These are phyloP conservation scores for Drosophila albomicans DNA, from an alignment of 1,140 invertebrate genomes.

Conservation along the genomic window DNA sequence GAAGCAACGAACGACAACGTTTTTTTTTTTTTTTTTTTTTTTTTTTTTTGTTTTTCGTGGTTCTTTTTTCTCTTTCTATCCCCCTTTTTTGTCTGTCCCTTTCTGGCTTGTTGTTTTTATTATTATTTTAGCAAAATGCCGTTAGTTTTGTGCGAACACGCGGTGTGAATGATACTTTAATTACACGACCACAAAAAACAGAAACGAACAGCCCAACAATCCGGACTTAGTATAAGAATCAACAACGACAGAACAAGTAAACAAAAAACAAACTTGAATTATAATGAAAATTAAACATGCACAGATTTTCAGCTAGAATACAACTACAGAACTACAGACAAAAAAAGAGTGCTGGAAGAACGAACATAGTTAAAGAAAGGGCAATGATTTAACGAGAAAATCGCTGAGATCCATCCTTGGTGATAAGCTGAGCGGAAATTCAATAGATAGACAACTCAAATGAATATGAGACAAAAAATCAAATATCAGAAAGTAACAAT, in stretches of 20 bases:
- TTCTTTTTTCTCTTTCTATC: slow-evolving; percentile 27
- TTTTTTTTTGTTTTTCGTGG: slow-evolving; percentile 38
- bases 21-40: slow-evolving; percentile 41
- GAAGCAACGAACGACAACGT: slow-evolving; percentile 69
- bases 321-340: neutral
- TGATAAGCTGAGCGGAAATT: slow-evolving; percentile 29
- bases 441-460: neutral
- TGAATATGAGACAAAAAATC: neutral
- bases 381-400: neutral
- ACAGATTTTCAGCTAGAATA: slow-evolving; percentile 25
- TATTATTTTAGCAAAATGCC: slow-evolving; percentile 79
- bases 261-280: slow-evolving; percentile 22
- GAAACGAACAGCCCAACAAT: slow-evolving; percentile 12
- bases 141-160: slow-evolving; percentile 78
- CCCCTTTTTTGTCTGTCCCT: neutral
- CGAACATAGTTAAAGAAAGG: neutral
- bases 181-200: slow-evolving; percentile 47
- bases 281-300: slow-evolving; percentile 51
- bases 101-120: slow-evolving; percentile 44
- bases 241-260: slow-evolving; percentile 1
- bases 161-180: slow-evolving; percentile 82
- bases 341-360: neutral
- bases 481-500: too few relatives aligned
- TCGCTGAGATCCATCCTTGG: slow-evolving; percentile 12
- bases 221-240: neutral